Conservation (phyloP, 2,797 vertebrate genomes). For the Falco peregrinus region DNA sequence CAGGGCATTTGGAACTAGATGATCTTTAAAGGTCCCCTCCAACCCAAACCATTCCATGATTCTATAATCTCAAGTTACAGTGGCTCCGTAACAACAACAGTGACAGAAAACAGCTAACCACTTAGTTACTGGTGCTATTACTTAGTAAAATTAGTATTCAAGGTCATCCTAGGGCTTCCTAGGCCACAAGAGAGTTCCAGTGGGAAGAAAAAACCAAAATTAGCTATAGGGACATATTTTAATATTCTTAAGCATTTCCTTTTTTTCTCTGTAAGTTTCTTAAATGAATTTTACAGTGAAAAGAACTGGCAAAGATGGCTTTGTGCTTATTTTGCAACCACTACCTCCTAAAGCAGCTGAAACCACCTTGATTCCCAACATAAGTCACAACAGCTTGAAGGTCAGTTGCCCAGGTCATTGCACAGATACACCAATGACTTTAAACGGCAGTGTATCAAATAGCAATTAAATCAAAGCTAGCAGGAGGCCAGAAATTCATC, state of each 20-base stretch:
- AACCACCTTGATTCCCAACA: neutral
- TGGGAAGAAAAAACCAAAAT: neutral
- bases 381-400: neutral
- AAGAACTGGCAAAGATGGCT: neutral
- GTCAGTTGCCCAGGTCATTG: neutral
- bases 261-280: neutral
- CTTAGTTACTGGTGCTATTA: neutral
- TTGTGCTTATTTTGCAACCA: neutral
- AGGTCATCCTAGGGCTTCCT: neutral
- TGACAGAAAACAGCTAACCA: neutral
- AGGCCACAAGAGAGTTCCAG: neutral
- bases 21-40: neutral
- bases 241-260: neutral
- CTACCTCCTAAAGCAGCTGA: neutral
- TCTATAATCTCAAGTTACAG: neutral
- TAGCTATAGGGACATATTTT: neutral
- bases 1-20: neutral
- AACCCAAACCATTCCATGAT: neutral
- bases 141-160: neutral
- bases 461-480: neutral
- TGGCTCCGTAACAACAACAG: neutral
- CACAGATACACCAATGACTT: neutral
- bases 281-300: neutral
- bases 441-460: neutral
- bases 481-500: neutral